Percentiles rank a stretch among this genome's conserved stretches.
These are phyloP conservation scores for Proisotoma minuta DNA, from an alignment of 2,888 invertebrate genomes.

Conservation along the genomic window DNA sequence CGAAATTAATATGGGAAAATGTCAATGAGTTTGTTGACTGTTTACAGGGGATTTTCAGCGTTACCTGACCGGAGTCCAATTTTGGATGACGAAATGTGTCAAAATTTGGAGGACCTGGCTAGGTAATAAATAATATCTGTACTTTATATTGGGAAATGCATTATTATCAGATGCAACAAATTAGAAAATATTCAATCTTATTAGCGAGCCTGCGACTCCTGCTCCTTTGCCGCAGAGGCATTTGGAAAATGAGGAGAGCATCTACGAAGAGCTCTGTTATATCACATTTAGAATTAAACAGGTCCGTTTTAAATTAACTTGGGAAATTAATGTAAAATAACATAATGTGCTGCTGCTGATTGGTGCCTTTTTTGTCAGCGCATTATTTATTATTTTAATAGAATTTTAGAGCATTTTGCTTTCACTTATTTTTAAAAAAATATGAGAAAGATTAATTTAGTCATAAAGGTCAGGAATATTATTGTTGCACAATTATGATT, in stretches of 20 bases:
- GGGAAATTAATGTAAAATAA: not conserved
- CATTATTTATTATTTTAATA: too few relatives aligned
- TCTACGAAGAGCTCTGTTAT: constrained; percentile 83
- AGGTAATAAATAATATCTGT: constrained; percentile 43
- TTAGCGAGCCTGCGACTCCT: constrained; percentile 36
- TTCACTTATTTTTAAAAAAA: too few relatives aligned
- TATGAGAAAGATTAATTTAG: too few relatives aligned
- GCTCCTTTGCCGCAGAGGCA: constrained; percentile 29
- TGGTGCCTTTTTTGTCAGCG: too few relatives aligned
- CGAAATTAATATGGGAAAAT: not conserved
- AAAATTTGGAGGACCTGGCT: constrained; percentile 51
- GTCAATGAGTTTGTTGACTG: not conserved
- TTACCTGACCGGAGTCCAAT: constrained; percentile 41
- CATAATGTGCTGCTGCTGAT: not conserved
- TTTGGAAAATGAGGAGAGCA: constrained; percentile 63
- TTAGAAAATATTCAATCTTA: not conserved
- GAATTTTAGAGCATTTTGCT: too few relatives aligned
- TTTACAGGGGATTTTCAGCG: constrained; percentile 45
- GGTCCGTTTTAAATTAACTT: constrained; percentile 24
- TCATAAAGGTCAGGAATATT: too few relatives aligned
- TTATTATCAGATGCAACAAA: not conserved
- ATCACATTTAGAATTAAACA: constrained; percentile 60
- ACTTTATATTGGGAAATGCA: not conserved
- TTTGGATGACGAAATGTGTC: constrained; percentile 52
- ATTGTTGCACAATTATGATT: too few relatives aligned